phyloP scores from a whole-genome alignment of 2,113 vertebrate species.

The Puffinus mauretanicus region DNA sequence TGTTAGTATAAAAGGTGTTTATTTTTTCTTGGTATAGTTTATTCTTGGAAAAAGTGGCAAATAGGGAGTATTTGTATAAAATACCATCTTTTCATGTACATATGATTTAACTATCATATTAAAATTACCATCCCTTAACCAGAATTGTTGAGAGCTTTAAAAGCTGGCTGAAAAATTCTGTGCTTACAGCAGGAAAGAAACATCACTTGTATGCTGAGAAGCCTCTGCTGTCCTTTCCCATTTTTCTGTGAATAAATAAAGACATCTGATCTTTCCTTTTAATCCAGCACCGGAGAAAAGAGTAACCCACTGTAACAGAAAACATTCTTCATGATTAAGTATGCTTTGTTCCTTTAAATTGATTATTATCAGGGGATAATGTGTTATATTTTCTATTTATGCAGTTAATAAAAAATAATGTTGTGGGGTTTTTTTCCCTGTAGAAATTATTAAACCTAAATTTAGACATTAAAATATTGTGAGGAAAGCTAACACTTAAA shows the following conservation, averaged over 20 bases:
- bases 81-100: background rate
- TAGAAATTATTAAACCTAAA: background rate
- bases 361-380: background rate
- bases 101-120: background rate
- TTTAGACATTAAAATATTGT: background rate
- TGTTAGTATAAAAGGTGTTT: background rate
- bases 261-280: background rate
- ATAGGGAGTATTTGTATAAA: background rate
- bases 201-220: background rate
- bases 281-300: background rate
- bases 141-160: background rate
- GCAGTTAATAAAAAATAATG: background rate
- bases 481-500: background rate
- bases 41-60: background rate
- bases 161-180: background rate
- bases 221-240: background rate
- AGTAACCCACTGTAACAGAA: background rate
- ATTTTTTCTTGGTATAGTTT: background rate
- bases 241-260: background rate
- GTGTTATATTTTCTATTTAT: background rate
- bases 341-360: background rate
- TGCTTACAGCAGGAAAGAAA: background rate
- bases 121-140: background rate
- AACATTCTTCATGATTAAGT: background rate
- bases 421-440: rapidly evolving